Base-by-base conservation (phyloP, 2,113 vertebrate species). In the Phyllostomus hastatus region DNA sequence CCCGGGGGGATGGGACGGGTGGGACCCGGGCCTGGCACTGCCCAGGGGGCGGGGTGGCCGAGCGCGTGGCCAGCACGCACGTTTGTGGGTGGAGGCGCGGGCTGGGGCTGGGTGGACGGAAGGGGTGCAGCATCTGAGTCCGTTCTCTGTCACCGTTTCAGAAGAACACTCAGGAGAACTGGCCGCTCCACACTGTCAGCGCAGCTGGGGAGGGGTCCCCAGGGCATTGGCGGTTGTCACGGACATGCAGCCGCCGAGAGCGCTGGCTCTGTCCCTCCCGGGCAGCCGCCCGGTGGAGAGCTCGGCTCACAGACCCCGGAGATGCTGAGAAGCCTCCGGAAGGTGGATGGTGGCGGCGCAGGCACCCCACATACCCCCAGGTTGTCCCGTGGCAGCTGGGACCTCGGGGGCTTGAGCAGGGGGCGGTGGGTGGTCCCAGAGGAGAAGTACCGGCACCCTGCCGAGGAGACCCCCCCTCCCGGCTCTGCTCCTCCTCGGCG, bases 391-490 rank as follows among this genome's bases (percentile, higher is more conserved):
- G 11, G 26, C 59, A 46, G 15, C 46, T 6, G 41, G 38, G 43
- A 10, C n/a, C 4, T 7, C 15, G 3, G 59, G 72, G n/a, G 3
- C 17, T 52, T 2, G 1, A 15, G 1, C n/a, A 12, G 35, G 2
- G 64, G 19, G 20, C 38, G 2, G 10, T 0, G 11, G 61, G 41
- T 33, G 61, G 35, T 38, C 70, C 35, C 76, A 69, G 35, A 26
- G 2, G 3, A 35, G 11, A 3, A 52, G 1, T 1, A 28, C 59
- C 2, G 8, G 81, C 5, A 9, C 35, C 10, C 59, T 3, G 2
- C 3, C 0, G 2, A 17, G 9, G 17, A 22, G 1, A 4, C 20
- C 33, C 14, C 10, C 10, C 16, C 15, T 20, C 10, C 1, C 15
- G 9, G 6, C 11, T 48, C 26, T 50, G 48, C 7, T 31, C 59